Evolutionary conservation across 1,140 invertebrate species (phyloP).

Genomic region (Lysiphlebus fabarum): DNA sequence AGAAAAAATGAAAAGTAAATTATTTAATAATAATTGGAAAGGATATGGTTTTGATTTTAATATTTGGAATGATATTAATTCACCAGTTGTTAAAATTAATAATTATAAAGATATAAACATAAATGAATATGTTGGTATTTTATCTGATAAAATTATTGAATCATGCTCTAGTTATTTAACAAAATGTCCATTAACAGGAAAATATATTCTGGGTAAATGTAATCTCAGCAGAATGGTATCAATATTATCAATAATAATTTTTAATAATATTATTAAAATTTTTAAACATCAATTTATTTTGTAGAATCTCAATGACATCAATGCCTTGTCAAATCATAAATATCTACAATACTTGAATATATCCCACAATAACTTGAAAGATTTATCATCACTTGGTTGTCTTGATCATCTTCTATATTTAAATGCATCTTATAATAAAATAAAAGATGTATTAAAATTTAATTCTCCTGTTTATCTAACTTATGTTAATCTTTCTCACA

Average conservation of each 20-base stretch:
- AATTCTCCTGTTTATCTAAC: constrained; percentile 38
- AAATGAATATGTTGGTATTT: constrained; percentile 28
- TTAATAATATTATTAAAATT: neutral
- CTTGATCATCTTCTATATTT: constrained; percentile 35
- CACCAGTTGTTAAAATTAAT: constrained; percentile 30
- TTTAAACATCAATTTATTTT: constrained; percentile 7
- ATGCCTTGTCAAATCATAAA: constrained; percentile 29
- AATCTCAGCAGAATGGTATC: constrained; percentile 35
- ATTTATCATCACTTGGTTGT: constrained; percentile 29
- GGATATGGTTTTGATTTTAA: constrained; percentile 28
- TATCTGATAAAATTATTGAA: constrained; percentile 36
- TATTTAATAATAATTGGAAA: constrained; percentile 32
- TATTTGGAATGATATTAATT: constrained; percentile 34
- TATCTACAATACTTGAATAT: constrained; percentile 40
- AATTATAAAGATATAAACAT: constrained; percentile 21
- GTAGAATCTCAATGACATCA: constrained; percentile 35
- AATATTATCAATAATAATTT: neutral
- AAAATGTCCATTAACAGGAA: constrained; percentile 30
- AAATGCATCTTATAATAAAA: constrained; percentile 34
- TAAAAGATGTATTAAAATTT: constrained; percentile 30
- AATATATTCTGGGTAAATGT: constrained; percentile 36
- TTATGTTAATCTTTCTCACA: constrained; percentile 38
- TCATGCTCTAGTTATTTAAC: constrained; percentile 30
- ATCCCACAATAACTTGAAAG: constrained; percentile 32
- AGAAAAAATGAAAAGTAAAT: constrained; percentile 16